phyloP scores from a whole-genome alignment of 2,888 invertebrate species.

The Drosophila affinis region DNA sequence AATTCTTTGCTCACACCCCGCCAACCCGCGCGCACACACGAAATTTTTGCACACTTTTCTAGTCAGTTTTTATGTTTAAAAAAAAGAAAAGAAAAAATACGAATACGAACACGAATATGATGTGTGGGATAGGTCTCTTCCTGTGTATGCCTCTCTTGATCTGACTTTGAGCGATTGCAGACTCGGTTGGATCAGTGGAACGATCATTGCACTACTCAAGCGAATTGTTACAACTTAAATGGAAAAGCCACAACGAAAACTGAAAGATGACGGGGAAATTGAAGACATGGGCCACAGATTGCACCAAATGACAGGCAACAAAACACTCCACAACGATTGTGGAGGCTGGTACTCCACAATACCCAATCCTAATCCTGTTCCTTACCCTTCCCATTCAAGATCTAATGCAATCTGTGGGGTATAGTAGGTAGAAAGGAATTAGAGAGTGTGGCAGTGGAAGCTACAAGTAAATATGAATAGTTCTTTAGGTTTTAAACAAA shows the following conservation, averaged over 20 bases:
- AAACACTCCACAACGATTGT: slow-evolving; percentile 46
- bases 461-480: slow-evolving; percentile 44
- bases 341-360: slow-evolving; percentile 73
- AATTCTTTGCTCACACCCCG: slow-evolving; percentile 30
- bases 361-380: neutral
- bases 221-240: slow-evolving; percentile 66
- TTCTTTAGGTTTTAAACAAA: slow-evolving; percentile 60
- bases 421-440: neutral
- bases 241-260: slow-evolving; percentile 21
- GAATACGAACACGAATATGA: slow-evolving; percentile 13
- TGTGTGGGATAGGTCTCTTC: slow-evolving; percentile 17
- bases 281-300: slow-evolving; percentile 20
- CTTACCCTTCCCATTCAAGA: slow-evolving; percentile 5
- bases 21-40: slow-evolving; percentile 12
- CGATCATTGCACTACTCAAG: slow-evolving; percentile 70
- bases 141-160: slow-evolving; percentile 4
- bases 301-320: slow-evolving; percentile 32
- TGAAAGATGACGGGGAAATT: neutral
- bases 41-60: slow-evolving; percentile 41
- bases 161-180: slow-evolving; percentile 34
- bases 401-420: slow-evolving; percentile 23
- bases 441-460: slow-evolving; percentile 22
- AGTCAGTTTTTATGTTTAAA: slow-evolving; percentile 45
- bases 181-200: slow-evolving; percentile 24
- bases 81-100: neutral